These are phyloP conservation scores for Gorsachius goisagi DNA, from an alignment of 2,113 vertebrate species.

Conservation along the genomic window DNA sequence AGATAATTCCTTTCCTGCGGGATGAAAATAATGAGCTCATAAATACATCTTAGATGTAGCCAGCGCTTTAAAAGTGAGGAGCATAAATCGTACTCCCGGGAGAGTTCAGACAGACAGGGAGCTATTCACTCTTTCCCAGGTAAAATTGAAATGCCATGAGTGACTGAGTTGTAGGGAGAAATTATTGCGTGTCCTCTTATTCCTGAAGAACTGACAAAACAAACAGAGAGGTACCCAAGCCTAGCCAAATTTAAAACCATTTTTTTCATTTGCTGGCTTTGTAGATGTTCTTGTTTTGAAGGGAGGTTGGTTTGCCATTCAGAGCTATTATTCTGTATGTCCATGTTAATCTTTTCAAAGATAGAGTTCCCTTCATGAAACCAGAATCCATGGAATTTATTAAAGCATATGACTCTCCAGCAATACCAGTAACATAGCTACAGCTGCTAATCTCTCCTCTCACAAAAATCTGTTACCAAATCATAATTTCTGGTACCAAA, in stretches of 20 bases:
- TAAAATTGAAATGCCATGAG: constrained; percentile 42
- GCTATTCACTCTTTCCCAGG: constrained; percentile 29
- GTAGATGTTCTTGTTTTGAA: neutral
- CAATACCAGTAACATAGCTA: neutral
- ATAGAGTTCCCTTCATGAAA: neutral
- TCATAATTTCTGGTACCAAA: neutral
- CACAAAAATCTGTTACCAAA: neutral
- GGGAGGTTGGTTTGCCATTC: neutral
- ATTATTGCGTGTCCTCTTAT: constrained; percentile 2
- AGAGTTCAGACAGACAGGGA: constrained; percentile 13
- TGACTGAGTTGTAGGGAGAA: constrained; percentile 32
- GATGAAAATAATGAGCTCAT: constrained; percentile 60
- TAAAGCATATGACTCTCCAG: neutral
- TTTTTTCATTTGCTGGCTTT: neutral
- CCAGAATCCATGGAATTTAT: neutral
- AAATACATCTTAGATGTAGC: constrained; percentile 54
- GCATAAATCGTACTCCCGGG: constrained; percentile 33
- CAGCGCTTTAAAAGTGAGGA: constrained; percentile 33
- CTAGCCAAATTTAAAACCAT: neutral
- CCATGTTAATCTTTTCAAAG: neutral
- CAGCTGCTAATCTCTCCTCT: neutral
- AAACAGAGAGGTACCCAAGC: neutral
- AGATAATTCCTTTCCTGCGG: constrained; percentile 7
- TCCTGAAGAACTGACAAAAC: neutral
- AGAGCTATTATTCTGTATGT: neutral